Conservation (phyloP, 1,140 invertebrate genomes). For the Drosophila parvula region DNA sequence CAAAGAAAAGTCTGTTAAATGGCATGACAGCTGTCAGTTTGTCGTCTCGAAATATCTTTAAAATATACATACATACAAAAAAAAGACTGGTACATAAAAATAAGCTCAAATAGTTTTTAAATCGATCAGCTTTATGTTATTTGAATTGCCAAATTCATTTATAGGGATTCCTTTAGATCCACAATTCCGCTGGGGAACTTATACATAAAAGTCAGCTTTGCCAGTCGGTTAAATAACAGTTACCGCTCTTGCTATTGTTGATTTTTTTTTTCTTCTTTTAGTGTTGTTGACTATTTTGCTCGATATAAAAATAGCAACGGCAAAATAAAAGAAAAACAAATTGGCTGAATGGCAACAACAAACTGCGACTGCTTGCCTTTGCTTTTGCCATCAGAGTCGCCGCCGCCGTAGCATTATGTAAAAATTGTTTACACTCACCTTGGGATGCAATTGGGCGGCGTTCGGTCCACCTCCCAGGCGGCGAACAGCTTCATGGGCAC, state of each 20-base stretch:
- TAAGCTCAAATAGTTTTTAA: no score
- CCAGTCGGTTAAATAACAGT: conserved; percentile 25
- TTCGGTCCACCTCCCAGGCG: conserved; percentile 98
- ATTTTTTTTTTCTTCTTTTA: conserved; percentile 12
- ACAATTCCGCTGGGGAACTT: neutral
- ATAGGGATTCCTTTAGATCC: neutral
- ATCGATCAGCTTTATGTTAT: neutral
- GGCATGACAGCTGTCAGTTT: neutral
- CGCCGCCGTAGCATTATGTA: conserved; percentile 14
- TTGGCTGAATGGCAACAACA: conserved; percentile 35
- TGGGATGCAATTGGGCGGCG: conserved; percentile 97
- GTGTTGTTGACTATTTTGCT: conserved; percentile 14
- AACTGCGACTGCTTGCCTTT: conserved; percentile 20
- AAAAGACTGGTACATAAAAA: no score
- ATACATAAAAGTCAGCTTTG: conserved; percentile 15
- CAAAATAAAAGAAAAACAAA: neutral
- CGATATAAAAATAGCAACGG: conserved; percentile 52
- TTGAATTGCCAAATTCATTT: conserved; percentile 1
- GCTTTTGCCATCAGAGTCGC: neutral
- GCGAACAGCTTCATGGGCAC: conserved; percentile 99
- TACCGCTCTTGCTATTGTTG: conserved; percentile 32
- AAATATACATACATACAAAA: no score
- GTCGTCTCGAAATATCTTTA: no score
- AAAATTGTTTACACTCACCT: conserved; percentile 87
- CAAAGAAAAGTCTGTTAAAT: neutral